Conservation (phyloP, 2,113 vertebrate genomes). For the Sylvietta virens region DNA sequence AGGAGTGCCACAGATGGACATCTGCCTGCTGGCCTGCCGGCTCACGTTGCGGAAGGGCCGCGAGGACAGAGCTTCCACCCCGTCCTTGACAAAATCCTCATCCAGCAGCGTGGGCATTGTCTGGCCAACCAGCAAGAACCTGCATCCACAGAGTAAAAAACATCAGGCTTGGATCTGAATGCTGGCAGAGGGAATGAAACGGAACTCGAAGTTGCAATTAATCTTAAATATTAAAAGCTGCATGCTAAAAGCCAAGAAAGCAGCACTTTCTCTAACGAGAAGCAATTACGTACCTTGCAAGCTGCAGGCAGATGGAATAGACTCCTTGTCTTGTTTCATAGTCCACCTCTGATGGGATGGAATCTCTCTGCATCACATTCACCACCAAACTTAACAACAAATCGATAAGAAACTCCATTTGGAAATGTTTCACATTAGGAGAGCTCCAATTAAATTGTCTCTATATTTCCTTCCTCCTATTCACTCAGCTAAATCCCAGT, state of each 20-base stretch:
- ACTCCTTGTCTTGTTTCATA: conserved; percentile 98
- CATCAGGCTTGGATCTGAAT: background rate
- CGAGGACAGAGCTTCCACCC: conserved; percentile 89
- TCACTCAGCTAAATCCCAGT: background rate
- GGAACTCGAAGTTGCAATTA: background rate
- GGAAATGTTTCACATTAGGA: background rate
- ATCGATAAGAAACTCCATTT: background rate
- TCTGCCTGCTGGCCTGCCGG: conserved; percentile 84
- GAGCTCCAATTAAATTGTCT: background rate
- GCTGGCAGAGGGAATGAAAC: background rate
- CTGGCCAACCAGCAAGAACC: conserved; percentile 95
- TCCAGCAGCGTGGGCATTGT: conserved; percentile 90
- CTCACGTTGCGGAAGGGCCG: conserved; percentile 92
- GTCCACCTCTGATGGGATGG: conserved; percentile 96
- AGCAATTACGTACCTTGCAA: conserved; percentile 83
- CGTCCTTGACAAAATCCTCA: conserved; percentile 88
- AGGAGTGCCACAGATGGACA: conserved; percentile 93
- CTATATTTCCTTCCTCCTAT: background rate
- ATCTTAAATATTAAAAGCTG: background rate
- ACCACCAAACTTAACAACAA: conserved; percentile 88
- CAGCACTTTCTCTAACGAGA: background rate
- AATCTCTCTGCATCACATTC: conserved; percentile 98
- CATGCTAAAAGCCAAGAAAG: background rate
- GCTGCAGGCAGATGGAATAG: conserved; percentile 96
- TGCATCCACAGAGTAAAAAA: conserved; percentile 46